phyloP scores from a whole-genome alignment of 2,888 invertebrate genomes.

The Beris chalybata region DNA sequence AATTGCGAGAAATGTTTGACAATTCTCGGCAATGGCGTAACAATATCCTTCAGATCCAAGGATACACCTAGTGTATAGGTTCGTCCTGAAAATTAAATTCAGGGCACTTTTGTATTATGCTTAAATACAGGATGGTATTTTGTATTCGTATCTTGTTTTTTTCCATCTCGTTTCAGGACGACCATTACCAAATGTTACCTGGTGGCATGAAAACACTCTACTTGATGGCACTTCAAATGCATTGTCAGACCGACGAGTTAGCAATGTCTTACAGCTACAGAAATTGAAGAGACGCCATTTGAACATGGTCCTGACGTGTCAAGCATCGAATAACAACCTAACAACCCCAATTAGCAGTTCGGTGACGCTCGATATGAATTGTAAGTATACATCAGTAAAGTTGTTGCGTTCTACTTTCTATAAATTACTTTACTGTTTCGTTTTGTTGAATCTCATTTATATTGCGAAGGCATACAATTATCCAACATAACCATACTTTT shows the following conservation, averaged over 20 bases:
- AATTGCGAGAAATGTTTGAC: too few relatives aligned
- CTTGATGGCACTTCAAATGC: constrained; percentile 64
- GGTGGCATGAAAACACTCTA: constrained; percentile 68
- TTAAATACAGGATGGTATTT: neutral
- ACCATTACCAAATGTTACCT: constrained; percentile 66
- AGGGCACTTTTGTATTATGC: too few relatives aligned
- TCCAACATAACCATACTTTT: too few relatives aligned
- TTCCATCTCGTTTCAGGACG: constrained; percentile 59
- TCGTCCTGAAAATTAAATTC: too few relatives aligned
- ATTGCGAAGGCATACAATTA: neutral
- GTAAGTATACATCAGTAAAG: constrained; percentile 58
- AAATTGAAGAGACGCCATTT: constrained; percentile 67
- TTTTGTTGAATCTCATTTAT: neutral
- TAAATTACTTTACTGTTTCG: neutral
- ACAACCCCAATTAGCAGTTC: constrained; percentile 68
- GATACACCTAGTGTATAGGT: too few relatives aligned
- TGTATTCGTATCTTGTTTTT: constrained; percentile 2
- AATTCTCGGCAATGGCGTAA: too few relatives aligned
- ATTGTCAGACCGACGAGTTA: constrained; percentile 65
- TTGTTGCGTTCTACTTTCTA: too few relatives aligned
- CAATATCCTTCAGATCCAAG: too few relatives aligned
- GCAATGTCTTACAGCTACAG: constrained; percentile 65
- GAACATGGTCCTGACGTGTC: constrained; percentile 66
- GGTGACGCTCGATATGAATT: constrained; percentile 68
- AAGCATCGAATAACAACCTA: constrained; percentile 70